Conservation (phyloP, 2,113 vertebrate genomes). For the Falco punctatus region DNA sequence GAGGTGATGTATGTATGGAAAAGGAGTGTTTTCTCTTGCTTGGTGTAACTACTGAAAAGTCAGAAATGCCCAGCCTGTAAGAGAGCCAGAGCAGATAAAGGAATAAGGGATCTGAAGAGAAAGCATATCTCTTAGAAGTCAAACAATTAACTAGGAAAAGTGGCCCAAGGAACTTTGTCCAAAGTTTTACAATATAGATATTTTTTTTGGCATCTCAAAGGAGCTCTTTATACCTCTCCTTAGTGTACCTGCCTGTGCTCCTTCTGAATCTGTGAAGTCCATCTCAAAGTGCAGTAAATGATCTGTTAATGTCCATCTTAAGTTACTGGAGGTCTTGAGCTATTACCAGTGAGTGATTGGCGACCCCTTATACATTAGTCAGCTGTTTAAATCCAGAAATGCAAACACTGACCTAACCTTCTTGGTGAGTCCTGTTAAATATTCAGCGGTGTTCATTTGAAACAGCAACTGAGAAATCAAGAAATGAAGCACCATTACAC, state of each 20-base stretch:
- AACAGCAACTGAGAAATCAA: background rate
- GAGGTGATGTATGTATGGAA: background rate
- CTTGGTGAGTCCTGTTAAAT: background rate
- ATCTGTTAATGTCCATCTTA: background rate
- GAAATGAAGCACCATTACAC: background rate
- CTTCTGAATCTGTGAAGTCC: background rate
- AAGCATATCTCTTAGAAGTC: background rate
- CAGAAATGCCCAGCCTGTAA: background rate
- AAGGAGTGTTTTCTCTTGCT: background rate
- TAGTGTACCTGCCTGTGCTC: background rate
- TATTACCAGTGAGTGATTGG: background rate
- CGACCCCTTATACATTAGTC: background rate
- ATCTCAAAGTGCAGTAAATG: background rate
- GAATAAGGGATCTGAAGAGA: background rate
- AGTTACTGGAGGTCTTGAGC: background rate
- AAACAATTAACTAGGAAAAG: background rate
- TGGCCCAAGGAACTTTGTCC: background rate
- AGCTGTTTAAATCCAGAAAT: background rate
- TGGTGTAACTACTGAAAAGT: background rate
- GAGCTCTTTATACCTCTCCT: background rate
- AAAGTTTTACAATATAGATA: background rate
- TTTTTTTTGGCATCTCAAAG: background rate
- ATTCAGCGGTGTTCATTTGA: background rate
- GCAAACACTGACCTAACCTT: background rate
- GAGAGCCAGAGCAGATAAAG: background rate